Evolutionary conservation across 1,140 invertebrate genomes (phyloP).

Genomic region (Drosophila repleta): DNA sequence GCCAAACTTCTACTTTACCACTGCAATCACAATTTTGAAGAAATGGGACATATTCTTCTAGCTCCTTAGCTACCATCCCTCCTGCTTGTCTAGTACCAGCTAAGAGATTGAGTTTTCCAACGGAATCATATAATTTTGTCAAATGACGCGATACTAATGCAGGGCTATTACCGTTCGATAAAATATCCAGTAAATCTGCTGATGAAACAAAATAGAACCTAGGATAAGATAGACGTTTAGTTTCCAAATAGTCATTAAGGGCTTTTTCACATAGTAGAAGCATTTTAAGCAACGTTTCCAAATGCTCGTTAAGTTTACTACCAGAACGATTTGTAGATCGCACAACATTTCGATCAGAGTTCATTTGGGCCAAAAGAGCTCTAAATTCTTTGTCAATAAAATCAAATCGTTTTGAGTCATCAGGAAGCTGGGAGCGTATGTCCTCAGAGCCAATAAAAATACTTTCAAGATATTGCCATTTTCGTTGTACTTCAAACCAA

Average conservation of each 20-base stretch:
- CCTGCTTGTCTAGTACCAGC: constrained; percentile 84
- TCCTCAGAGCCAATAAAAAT: constrained; percentile 98
- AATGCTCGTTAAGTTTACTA: constrained; percentile 87
- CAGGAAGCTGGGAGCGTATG: constrained; percentile 95
- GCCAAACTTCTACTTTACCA: constrained; percentile 96
- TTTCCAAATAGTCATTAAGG: constrained; percentile 96
- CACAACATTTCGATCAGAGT: constrained; percentile 90
- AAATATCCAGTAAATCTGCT: constrained; percentile 96
- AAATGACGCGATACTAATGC: constrained; percentile 92
- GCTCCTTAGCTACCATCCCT: constrained; percentile 95
- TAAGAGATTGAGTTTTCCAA: constrained; percentile 93
- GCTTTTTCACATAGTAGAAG: constrained; percentile 96
- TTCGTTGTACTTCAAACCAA: constrained; percentile 97
- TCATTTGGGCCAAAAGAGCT: constrained; percentile 84
- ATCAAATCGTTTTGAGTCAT: constrained; percentile 96
- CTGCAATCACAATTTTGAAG: constrained; percentile 91
- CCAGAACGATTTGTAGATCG: constrained; percentile 92
- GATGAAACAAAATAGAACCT: constrained; percentile 98
- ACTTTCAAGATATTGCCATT: constrained; percentile 97
- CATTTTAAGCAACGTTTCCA: constrained; percentile 91
- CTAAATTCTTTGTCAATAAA: constrained; percentile 94
- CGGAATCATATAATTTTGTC: constrained; percentile 96
- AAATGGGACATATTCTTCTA: constrained; percentile 89
- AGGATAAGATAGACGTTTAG: constrained; percentile 96
- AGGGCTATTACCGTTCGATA: constrained; percentile 97